Evolutionary conservation across 2,888 invertebrate genomes (phyloP), one percentile per base, ranked within the genome.

Genomic region (Norana najaformis): DNA sequence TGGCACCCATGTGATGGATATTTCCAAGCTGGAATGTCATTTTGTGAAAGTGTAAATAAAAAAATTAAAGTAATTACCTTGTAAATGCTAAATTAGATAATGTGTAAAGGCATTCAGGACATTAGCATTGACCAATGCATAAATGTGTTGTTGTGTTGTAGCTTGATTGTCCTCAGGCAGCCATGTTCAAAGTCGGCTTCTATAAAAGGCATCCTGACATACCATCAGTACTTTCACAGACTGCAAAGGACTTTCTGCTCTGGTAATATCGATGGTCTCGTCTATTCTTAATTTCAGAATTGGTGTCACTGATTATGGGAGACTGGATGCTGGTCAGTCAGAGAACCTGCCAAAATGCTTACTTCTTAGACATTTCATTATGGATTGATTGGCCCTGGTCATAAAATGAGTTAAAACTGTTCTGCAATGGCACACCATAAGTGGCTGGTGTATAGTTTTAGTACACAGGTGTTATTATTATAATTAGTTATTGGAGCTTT

Each of bases 141-240:
- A 30, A 35, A 38, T 88, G 88, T 14, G n/a, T 85, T 85, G 38
- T 88, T 37, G 30, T 82, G n/a, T 92, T 93, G 34, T 92, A 95
- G 95, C 95, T 99, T 90, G 99, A 98, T 8, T 98, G 98, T 35
- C 97, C 99, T 0, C 97, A 99, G 95, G 99, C 99, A 89, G 99
- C 99, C 90, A 97, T 99, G 95, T 99, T 99, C 95, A 98, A 98
- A 96, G 98, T 98, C 53, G 98, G 98, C 6, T 97, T 97, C 95
- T 98, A 98, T 95, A 99, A 99, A 95, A 97, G 97, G 94, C 99
- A 99, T 95, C 99, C 99, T 1, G 98, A 97, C 95, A 98, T 99
- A 92, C 99, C 99, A 0, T 96, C 96, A 38, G 97, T 97, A 93
- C 95, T 99, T 93, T 97, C 98, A 0, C 96, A 97, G 88, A 96